These are phyloP conservation scores for Drosophila subsilvestris DNA, from an alignment of 2,888 invertebrate species.

Conservation along the genomic window DNA sequence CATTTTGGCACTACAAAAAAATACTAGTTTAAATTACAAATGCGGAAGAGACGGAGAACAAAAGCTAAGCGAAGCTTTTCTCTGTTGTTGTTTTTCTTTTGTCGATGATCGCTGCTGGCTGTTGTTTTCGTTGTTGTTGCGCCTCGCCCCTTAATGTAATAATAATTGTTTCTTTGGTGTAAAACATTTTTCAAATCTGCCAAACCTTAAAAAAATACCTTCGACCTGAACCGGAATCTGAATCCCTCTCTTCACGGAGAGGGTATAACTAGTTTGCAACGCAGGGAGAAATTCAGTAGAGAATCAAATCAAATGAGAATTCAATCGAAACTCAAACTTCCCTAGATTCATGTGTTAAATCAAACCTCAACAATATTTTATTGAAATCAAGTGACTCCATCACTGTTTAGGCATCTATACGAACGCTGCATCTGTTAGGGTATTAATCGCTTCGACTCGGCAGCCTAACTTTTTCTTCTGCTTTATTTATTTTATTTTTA, in stretches of 20 bases:
- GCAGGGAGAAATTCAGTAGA: not conserved
- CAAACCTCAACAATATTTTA: not conserved
- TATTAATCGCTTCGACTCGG: not conserved
- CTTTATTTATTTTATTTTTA: slow-evolving; percentile 35
- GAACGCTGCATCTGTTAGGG: not conserved
- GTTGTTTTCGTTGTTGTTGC: slow-evolving; percentile 24
- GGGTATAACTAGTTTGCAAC: not conserved
- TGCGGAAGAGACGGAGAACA: not conserved
- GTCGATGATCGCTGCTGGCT: slow-evolving; percentile 27
- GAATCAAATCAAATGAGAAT: not conserved
- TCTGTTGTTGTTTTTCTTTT: slow-evolving; percentile 15
- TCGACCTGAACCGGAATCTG: slow-evolving; percentile 19
- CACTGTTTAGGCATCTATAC: too few species aligned
- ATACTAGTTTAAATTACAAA: slow-evolving; percentile 5
- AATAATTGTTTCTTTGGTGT: slow-evolving; percentile 31
- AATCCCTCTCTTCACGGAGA: slow-evolving; percentile 3
- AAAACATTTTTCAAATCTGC: slow-evolving; percentile 40
- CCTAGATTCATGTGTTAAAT: not conserved
- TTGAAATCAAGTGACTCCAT: too few species aligned
- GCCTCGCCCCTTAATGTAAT: slow-evolving; percentile 15
- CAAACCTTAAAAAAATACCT: slow-evolving; percentile 21
- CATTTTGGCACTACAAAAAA: slow-evolving; percentile 65
- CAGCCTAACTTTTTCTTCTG: not conserved
- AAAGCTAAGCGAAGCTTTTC: slow-evolving; percentile 13
- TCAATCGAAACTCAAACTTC: not conserved